These are phyloP conservation scores for Mactra quadrangularis DNA, from an alignment of 1,140 invertebrate species.

Conservation along the genomic window DNA sequence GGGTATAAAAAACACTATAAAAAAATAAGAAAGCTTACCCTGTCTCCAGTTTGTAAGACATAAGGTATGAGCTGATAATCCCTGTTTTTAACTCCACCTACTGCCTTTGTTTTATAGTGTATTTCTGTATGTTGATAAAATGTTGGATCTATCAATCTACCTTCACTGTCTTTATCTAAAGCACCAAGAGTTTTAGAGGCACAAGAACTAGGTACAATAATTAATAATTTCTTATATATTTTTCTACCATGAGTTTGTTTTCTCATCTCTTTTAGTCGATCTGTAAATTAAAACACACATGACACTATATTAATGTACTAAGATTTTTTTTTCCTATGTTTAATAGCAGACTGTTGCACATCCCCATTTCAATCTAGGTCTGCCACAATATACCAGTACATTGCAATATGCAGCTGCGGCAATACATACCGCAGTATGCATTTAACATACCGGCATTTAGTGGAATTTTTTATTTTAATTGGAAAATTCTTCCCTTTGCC, in stretches of 20 bases:
- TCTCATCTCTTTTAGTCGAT: background rate
- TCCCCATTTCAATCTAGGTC: background rate
- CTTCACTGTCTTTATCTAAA: conserved; percentile 11
- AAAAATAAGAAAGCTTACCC: too few species aligned
- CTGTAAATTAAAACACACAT: background rate
- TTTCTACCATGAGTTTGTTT: background rate
- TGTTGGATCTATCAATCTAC: background rate
- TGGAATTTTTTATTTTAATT: too few species aligned
- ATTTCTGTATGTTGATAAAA: conserved; percentile 20
- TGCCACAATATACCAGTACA: too few species aligned
- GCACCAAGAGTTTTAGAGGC: background rate
- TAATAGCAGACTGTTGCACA: too few species aligned
- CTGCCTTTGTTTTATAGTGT: background rate
- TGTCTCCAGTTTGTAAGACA: background rate
- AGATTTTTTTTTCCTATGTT: background rate
- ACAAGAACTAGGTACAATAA: conserved; percentile 30
- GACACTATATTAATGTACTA: background rate
- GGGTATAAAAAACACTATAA: too few species aligned
- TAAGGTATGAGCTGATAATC: conserved; percentile 25
- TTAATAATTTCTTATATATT: conserved; percentile 5
- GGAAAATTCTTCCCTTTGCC: too few species aligned
- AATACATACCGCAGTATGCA: too few species aligned
- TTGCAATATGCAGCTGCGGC: too few species aligned
- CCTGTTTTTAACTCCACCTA: conserved; percentile 6
- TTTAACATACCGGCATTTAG: too few species aligned